phyloP scores from a whole-genome alignment of 2,113 vertebrate species.

The Deroptyus accipitrinus region DNA sequence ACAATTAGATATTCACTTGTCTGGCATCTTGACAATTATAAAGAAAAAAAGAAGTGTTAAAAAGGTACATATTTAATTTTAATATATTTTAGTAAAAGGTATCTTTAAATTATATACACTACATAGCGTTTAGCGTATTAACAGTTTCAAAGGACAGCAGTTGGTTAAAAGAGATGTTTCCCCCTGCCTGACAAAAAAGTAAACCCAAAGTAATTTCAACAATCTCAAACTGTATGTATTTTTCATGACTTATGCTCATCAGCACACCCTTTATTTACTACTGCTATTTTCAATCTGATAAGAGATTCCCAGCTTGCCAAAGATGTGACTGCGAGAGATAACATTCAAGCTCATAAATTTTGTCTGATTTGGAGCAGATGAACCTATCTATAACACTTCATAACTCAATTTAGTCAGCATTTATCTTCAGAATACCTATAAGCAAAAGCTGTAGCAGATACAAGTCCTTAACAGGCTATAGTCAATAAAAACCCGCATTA shows the following conservation, averaged over 20 bases:
- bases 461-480: neutral
- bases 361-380: neutral
- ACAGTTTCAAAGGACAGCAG: neutral
- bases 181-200: neutral
- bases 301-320: neutral
- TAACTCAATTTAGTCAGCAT: neutral
- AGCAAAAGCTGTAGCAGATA: neutral
- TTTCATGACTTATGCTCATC: neutral
- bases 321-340: neutral
- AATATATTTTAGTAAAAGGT: neutral
- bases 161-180: neutral
- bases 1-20: neutral
- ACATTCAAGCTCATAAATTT: neutral
- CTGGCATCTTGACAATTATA: neutral
- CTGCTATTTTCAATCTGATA: neutral
- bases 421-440: neutral
- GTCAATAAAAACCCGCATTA: neutral
- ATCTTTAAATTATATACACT: neutral
- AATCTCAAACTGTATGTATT: neutral
- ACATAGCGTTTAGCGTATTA: neutral
- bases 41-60: neutral
- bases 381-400: neutral
- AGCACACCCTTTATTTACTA: neutral
- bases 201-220: neutral
- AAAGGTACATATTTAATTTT: neutral